Conservation (phyloP, 2,888 invertebrate species). For the Itoplectis maculator region DNA sequence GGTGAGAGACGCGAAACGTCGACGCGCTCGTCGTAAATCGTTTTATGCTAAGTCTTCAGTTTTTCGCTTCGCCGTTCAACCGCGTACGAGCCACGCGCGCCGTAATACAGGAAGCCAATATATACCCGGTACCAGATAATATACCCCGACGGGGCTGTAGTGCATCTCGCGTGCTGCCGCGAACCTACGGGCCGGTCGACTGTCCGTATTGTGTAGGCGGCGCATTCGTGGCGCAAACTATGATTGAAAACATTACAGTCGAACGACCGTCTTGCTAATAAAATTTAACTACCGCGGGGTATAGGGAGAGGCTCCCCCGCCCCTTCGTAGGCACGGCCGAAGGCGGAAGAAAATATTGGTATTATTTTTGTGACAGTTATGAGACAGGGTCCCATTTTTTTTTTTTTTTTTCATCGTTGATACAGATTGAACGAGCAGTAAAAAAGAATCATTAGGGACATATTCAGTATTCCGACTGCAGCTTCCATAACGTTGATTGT, state of each 20-base stretch:
- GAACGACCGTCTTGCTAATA: not conserved
- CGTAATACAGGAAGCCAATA: conserved; percentile 49
- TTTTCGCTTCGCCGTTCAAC: conserved; percentile 37
- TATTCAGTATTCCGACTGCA: not conserved
- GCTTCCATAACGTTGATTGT: not conserved
- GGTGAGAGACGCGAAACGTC: conserved; percentile 25
- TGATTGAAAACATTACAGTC: conserved; percentile 22
- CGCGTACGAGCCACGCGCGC: conserved; percentile 47
- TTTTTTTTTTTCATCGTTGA: not conserved
- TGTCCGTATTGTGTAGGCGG: no score
- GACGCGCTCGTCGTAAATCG: conserved; percentile 73
- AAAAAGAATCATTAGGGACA: not conserved
- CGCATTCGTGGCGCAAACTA: not conserved
- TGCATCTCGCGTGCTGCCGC: conserved; percentile 37
- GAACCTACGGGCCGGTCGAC: not conserved
- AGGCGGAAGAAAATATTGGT: not conserved
- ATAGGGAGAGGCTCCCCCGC: no score
- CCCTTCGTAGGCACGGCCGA: not conserved
- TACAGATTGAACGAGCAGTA: not conserved
- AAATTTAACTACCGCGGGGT: conserved; percentile 9
- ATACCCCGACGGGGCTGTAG: not conserved
- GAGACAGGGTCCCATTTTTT: not conserved
- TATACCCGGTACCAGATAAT: conserved; percentile 35
- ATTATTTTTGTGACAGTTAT: not conserved
- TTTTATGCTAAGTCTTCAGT: conserved; percentile 70